Conservation (phyloP, 2,888 invertebrate species). For the Amiota communis region DNA sequence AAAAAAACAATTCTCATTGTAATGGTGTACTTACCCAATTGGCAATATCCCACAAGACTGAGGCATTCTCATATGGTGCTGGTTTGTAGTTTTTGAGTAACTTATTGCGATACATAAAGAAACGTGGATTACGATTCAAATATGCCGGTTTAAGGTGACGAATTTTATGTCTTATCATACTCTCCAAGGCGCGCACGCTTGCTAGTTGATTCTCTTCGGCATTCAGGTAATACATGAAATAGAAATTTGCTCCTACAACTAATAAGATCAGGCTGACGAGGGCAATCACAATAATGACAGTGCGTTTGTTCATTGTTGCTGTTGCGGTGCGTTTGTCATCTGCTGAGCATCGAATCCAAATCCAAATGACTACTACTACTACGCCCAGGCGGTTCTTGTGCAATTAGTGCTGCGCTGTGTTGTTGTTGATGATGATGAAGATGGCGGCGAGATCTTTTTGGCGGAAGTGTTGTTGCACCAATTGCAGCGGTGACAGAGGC, state of each 20-base stretch:
- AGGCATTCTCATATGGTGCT: slow-evolving; percentile 74
- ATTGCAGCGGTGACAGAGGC: neutral
- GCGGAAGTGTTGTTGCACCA: slow-evolving; percentile 14
- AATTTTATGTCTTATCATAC: slow-evolving; percentile 70
- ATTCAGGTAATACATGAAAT: slow-evolving; percentile 72
- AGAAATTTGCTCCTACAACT: slow-evolving; percentile 70
- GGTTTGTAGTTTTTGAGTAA: slow-evolving; percentile 70
- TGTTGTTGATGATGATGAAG: no score
- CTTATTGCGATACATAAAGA: slow-evolving; percentile 72
- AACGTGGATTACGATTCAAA: slow-evolving; percentile 72
- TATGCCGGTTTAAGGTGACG: slow-evolving; percentile 71
- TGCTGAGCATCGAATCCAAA: slow-evolving; percentile 34
- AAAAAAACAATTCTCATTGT: slow-evolving; percentile 15
- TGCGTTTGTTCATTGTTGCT: slow-evolving; percentile 65
- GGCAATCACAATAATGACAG: slow-evolving; percentile 64
- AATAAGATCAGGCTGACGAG: slow-evolving; percentile 65
- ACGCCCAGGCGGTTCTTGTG: slow-evolving; percentile 22
- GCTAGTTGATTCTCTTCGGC: slow-evolving; percentile 72
- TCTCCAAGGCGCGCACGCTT: slow-evolving; percentile 71
- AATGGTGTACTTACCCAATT: slow-evolving; percentile 68
- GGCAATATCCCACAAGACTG: slow-evolving; percentile 74
- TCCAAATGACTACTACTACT: slow-evolving; percentile 22
- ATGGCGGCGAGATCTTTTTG: slow-evolving; percentile 20
- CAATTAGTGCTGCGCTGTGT: slow-evolving; percentile 1
- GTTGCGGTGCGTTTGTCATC: slow-evolving; percentile 23